A percentile compares a stretch with the other conserved stretches of the same genome.
These are phyloP conservation scores for Miopithecus talapoin DNA, from an alignment of 2,797 vertebrate genomes.

Conservation along the genomic window DNA sequence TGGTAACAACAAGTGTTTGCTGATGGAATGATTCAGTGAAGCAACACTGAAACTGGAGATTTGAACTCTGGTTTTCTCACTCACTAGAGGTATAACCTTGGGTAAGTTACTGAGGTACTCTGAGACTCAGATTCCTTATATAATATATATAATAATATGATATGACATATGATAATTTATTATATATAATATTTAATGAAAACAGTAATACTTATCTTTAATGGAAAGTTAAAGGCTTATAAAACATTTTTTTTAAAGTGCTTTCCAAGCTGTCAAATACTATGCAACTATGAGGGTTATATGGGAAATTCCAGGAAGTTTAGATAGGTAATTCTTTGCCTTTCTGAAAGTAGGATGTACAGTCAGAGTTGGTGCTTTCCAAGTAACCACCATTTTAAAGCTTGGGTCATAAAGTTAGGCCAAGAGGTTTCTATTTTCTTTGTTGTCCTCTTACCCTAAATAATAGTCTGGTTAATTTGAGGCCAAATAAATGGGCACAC, in stretches of 20 bases:
- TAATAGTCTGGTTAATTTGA: background rate
- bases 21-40: background rate
- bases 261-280: background rate
- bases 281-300: background rate
- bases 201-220: background rate
- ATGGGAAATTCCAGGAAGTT: background rate
- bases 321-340: background rate
- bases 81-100: background rate
- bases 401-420: background rate
- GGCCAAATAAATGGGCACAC: background rate
- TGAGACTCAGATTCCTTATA: background rate
- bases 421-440: too few relatives aligned
- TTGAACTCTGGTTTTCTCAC: background rate
- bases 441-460: background rate
- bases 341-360: background rate
- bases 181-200: background rate
- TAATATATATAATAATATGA: background rate
- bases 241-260: background rate
- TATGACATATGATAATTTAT: background rate
- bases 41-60: background rate
- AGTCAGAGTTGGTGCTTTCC: background rate
- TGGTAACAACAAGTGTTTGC: background rate
- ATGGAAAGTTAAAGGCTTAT: background rate
- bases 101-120: background rate
- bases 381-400: background rate